Evolutionary conservation across 2,113 vertebrate species (phyloP), one percentile per base, ranked within the genome.

Genomic region (Sterna hirundo): DNA sequence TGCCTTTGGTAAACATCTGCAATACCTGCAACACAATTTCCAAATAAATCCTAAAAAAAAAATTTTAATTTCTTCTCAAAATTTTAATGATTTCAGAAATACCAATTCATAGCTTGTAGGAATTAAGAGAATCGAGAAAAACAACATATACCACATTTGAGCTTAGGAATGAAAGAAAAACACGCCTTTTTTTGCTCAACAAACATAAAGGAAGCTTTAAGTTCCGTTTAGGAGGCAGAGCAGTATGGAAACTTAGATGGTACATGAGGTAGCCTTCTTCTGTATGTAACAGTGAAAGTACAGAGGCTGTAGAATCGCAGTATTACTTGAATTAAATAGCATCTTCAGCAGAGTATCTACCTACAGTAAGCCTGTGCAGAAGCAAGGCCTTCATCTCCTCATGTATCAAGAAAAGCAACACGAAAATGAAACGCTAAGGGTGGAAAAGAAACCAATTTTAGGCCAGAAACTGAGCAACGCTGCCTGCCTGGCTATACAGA

Each of bases 111-210:
- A 87, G 2, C 13, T 66, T 49, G 23, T 30, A 30, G 9, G 42
- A 78, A 74, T 71, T 29, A 64, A 68, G 15, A 46, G 4, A 27
- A 6, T 11, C 85, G 6, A 0, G 20, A 62, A 76, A 26, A 52
- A 14, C 3, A 19, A 7, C 27, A 55, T 17, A 7, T 1, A 40
- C 9, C 38, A 47, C 5, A 38, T 38, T 17, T 51, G 34, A 65
- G 1, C 5, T 80, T 19, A 9, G 26, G 34, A 65, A 65, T 77
- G 15, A 70, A 91, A 88, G 19, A 58, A 68, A 7, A 1, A 17
- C 23, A 42, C 0, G 1, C 13, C 7, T 44, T n/a, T 46, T 46
- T 62, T 9, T 5, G 1, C 38, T 61, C 22, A 19, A 58, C 6
- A 47, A 81, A 70, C 1, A 2, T 36, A n/a, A 65, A 71, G 18